Conservation (phyloP, 2,113 vertebrate genomes). For the rat (Rattus norvegicus) region DNA sequence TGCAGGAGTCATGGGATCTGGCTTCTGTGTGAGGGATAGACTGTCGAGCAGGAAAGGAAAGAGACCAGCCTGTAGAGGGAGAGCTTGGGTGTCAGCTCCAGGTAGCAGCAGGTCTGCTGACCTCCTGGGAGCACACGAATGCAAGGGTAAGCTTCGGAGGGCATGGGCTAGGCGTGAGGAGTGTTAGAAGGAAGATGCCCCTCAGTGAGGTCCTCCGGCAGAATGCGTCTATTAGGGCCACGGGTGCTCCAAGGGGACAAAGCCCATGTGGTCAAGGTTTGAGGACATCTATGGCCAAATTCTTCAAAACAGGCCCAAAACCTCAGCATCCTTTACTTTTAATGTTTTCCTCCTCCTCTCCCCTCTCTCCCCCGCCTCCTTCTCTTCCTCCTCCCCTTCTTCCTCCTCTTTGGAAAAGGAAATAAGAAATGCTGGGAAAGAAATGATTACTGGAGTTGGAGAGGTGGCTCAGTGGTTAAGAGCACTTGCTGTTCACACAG, state of each 20-base stretch:
- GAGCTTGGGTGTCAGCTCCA: neutral
- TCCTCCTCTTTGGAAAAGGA: constrained; percentile 31
- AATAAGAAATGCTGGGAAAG: neutral
- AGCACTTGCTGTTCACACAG: neutral
- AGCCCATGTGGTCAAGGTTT: neutral
- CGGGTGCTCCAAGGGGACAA: neutral
- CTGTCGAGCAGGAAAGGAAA: neutral
- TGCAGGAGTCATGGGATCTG: neutral
- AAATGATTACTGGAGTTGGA: neutral
- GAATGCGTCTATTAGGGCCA: neutral
- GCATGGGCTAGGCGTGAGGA: neutral
- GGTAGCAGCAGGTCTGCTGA: neutral
- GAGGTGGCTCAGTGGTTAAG: neutral
- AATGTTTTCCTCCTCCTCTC: neutral
- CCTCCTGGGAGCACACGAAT: neutral
- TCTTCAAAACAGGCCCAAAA: neutral
- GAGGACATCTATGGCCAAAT: neutral
- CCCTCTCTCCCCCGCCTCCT: neutral
- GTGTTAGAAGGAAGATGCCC: neutral
- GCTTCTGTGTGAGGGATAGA: neutral
- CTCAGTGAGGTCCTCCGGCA: neutral
- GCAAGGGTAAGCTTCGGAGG: neutral
- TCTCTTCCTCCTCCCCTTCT: neutral
- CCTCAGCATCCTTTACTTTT: neutral
- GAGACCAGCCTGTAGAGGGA: neutral